These are phyloP conservation scores for Gortyna flavago DNA, from an alignment of 2,888 invertebrate genomes.

Conservation along the genomic window DNA sequence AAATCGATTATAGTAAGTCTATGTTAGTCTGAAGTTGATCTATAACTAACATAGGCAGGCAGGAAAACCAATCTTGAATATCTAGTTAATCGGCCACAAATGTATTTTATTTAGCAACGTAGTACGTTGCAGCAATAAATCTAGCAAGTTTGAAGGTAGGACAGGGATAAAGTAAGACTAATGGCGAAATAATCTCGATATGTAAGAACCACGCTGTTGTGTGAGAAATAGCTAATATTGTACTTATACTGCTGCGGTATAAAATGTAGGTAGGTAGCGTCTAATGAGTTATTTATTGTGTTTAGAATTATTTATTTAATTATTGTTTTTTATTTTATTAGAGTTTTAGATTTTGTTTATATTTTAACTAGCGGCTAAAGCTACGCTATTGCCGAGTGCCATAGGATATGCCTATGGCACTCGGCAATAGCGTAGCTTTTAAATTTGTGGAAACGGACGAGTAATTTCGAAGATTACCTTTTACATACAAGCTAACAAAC, in stretches of 20 bases:
- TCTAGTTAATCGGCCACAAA: slow-evolving; percentile 23
- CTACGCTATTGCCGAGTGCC: too few relatives aligned
- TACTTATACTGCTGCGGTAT: not conserved
- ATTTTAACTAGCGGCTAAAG: not conserved
- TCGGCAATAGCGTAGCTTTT: too few relatives aligned
- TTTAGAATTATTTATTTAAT: not conserved
- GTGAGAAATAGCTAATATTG: slow-evolving; percentile 49
- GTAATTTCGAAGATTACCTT: too few relatives aligned
- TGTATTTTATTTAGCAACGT: slow-evolving; percentile 51
- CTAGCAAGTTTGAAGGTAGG: slow-evolving; percentile 64
- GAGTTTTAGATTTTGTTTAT: not conserved
- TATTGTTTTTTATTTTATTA: not conserved
- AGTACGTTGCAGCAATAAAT: slow-evolving; percentile 58
- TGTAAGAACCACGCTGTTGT: slow-evolving; percentile 43
- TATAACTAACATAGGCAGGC: not conserved
- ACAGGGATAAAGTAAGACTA: slow-evolving; percentile 64
- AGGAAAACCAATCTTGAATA: slow-evolving; percentile 38
- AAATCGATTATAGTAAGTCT: not conserved
- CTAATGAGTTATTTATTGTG: slow-evolving; percentile 11
- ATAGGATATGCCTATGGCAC: too few relatives aligned
- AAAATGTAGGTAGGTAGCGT: slow-evolving; percentile 1
- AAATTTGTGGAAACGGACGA: too few relatives aligned
- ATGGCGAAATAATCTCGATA: slow-evolving; percentile 63
- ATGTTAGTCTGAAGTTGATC: not conserved
- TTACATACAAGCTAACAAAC: too few relatives aligned